Percentiles rank a stretch among this genome's conserved stretches.
phyloP scores from a whole-genome alignment of 2,888 invertebrate species.

The Dichetophora obliterata region DNA sequence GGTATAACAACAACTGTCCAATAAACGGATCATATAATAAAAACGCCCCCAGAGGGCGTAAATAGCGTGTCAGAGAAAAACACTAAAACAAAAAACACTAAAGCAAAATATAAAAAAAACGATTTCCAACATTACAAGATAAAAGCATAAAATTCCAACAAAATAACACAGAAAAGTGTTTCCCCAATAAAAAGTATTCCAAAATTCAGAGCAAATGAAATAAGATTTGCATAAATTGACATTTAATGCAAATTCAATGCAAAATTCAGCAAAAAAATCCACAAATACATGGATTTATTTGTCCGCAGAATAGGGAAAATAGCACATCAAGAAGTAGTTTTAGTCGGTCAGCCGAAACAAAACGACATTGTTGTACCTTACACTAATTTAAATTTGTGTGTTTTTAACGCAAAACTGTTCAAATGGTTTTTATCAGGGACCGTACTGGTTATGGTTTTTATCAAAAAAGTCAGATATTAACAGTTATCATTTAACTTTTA shows the following conservation, averaged over 20 bases:
- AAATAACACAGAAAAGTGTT: conserved; percentile 19
- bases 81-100: conserved; percentile 1
- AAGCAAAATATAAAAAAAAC: not conserved
- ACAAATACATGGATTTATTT: conserved; percentile 16
- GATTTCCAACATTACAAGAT: conserved; percentile 7
- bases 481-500: no score
- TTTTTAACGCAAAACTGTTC: no score
- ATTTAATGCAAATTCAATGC: conserved; percentile 62
- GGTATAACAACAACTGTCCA: conserved; percentile 37
- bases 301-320: not conserved
- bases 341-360: no score
- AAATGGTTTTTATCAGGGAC: no score
- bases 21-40: conserved; percentile 28
- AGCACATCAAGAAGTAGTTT: no score
- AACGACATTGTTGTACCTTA: no score
- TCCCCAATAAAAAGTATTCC: conserved; percentile 23
- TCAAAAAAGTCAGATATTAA: no score
- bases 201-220: conserved; percentile 45
- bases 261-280: conserved; percentile 43
- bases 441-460: no score
- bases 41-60: conserved; percentile 2
- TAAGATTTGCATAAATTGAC: conserved; percentile 66
- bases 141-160: conserved; percentile 26
- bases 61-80: conserved; percentile 3
- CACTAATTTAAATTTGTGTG: no score